phyloP scores from a whole-genome alignment of 2,113 vertebrate genomes.

The Cryptotis parvus region DNA sequence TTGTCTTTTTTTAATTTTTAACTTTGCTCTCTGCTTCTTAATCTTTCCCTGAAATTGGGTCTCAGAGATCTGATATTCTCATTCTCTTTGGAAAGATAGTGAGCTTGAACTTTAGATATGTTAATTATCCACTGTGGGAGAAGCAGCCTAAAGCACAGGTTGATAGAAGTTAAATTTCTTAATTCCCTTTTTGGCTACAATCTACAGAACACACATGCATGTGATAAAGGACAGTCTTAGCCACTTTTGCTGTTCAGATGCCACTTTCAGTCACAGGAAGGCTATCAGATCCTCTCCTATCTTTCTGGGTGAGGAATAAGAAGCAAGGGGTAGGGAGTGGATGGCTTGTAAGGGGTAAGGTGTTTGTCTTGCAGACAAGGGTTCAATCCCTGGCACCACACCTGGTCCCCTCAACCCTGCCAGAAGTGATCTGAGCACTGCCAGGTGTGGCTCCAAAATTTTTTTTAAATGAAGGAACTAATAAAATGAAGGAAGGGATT shows the following conservation, averaged over 20 bases:
- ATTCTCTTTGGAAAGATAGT: background rate
- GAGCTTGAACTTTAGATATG: conserved; percentile 36
- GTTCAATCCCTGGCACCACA: no score
- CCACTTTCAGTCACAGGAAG: background rate
- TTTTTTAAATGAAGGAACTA: no score
- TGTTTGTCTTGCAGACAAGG: no score
- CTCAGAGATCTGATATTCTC: conserved; percentile 1
- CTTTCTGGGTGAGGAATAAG: no score
- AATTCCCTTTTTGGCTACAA: background rate
- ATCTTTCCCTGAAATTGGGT: conserved; percentile 56
- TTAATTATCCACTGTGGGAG: background rate
- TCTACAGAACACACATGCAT: background rate
- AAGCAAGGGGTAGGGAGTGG: no score
- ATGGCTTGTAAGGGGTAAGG: no score
- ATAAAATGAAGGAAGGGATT: no score
- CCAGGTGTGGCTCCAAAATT: no score
- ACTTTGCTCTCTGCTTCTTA: conserved; percentile 27
- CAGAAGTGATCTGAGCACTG: no score
- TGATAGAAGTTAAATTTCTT: conserved; percentile 19
- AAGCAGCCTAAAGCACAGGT: background rate
- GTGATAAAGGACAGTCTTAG: background rate
- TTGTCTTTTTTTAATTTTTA: background rate
- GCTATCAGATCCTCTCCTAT: background rate
- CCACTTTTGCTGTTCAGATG: background rate
- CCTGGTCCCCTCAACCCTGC: no score